Evolutionary conservation across 2,888 invertebrate species (phyloP).

Genomic region (Chloroclysta siterata): DNA sequence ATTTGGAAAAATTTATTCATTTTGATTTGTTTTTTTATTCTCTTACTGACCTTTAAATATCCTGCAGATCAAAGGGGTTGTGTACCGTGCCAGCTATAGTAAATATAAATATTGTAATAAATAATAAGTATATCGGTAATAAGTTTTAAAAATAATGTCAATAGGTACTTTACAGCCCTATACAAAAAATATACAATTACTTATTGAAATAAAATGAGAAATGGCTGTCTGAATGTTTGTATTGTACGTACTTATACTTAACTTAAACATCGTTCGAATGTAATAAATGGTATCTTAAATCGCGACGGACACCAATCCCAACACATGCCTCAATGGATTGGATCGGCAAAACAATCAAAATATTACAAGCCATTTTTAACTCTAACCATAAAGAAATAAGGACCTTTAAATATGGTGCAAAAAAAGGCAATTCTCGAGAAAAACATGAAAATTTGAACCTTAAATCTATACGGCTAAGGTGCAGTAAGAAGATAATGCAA

Average conservation of each 20-base stretch:
- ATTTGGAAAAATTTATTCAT: no score
- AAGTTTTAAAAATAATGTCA: no score
- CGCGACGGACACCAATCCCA: slow-evolving; percentile 41
- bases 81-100: no score
- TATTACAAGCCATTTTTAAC: slow-evolving; percentile 10
- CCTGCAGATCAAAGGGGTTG: no score
- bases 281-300: slow-evolving; percentile 49
- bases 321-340: slow-evolving; percentile 15
- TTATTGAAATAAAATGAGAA: slow-evolving; percentile 23
- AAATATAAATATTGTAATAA: no score
- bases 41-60: no score
- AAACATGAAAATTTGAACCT: slow-evolving; percentile 32
- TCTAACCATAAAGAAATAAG: slow-evolving; percentile 4
- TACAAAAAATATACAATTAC: no score
- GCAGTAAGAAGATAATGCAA: slow-evolving; percentile 14
- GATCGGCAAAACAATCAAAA: slow-evolving; percentile 39
- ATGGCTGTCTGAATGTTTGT: slow-evolving; percentile 23
- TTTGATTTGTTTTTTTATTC: no score
- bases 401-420: slow-evolving; percentile 43
- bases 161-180: no score
- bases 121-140: no score
- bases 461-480: slow-evolving; percentile 24
- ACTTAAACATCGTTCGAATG: slow-evolving; percentile 39
- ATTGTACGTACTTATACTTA: slow-evolving; percentile 2
- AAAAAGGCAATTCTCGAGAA: slow-evolving; percentile 40